Base-by-base conservation (phyloP, 2,797 vertebrate genomes). In the Brotula barbata region DNA sequence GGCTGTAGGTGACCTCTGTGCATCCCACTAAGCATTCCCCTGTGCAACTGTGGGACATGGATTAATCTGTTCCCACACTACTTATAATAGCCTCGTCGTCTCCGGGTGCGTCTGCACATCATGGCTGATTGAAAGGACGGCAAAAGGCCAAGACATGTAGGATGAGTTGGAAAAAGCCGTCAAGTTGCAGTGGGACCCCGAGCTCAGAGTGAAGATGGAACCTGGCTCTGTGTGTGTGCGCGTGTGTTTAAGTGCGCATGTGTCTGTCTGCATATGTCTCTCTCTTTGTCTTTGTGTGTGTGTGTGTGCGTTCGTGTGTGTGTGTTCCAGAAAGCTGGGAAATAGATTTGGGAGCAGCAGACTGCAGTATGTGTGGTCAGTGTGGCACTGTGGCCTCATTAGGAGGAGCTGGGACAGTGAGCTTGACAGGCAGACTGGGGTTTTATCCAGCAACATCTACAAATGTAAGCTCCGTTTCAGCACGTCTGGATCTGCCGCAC, bases 291-390 rank as follows among this genome's bases (percentile, higher is more conserved):
- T 33, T 58, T 58, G 64, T 57, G 58, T 58, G 54, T 41, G 52
- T 53, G 68, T 59, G 61, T 70, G 23, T 78, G 73, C 59, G 74
- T 28, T 44, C 53, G 68, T 59, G 61, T 70, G 23, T 78, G 73
- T 62, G 74, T 28, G 53, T 50, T 50, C 44, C 22, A 59, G 64
- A 60, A 73, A 81, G 87, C 90, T 92, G 91, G 83, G 77, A 89
- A 90, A 90, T 22, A 71, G 81, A 89, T 92, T 82, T 80, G 67
- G 81, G 64, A 84, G 77, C 82, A 84, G 77, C 82, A 84, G 84
- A 72, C 78, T 65, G 81, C 82, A 55, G 81, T 74, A 78, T 80
- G 86, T 89, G 85, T 91, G 85, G 83, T 86, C 83, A 88, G 75
- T 72, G 75, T 82, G 83, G 81, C 82, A 76, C 77, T 62, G 60